A percentile compares a stretch with the other conserved stretches of the same genome.
phyloP scores from a whole-genome alignment of 1,140 invertebrate genomes.

The Lepidotrigona ventralis region DNA sequence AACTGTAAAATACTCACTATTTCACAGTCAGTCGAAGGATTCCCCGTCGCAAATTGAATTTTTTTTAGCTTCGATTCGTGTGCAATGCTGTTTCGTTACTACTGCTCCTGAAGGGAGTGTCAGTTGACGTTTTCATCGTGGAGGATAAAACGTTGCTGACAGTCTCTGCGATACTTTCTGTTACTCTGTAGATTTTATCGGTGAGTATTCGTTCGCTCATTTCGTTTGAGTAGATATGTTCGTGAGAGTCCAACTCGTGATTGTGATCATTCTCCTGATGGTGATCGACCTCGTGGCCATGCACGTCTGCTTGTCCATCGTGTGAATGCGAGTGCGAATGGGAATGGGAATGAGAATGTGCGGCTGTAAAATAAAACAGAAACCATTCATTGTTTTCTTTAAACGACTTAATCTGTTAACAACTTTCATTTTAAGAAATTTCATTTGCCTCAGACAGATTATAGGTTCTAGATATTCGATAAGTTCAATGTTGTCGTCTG shows the following conservation, averaged over 20 bases:
- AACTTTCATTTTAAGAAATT: neutral
- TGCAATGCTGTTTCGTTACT: slow-evolving; percentile 16
- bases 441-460: neutral
- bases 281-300: slow-evolving; percentile 50
- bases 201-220: slow-evolving; percentile 37
- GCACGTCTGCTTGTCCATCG: slow-evolving; percentile 41
- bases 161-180: slow-evolving; percentile 57
- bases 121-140: slow-evolving; percentile 29
- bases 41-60: neutral
- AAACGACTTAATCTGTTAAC: neutral
- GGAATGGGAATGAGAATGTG: slow-evolving; percentile 72
- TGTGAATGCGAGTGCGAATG: slow-evolving; percentile 62
- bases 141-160: slow-evolving; percentile 56
- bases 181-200: slow-evolving; percentile 60
- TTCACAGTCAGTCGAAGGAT: neutral
- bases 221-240: slow-evolving; percentile 32
- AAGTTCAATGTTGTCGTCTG: neutral
- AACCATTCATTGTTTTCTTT: neutral
- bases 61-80: slow-evolving; percentile 25
- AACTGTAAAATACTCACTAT: neutral
- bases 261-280: slow-evolving; percentile 55
- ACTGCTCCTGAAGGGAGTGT: neutral
- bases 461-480: neutral
- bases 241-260: slow-evolving; percentile 43
- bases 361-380: slow-evolving; percentile 67